Conservation (phyloP, 2,797 vertebrate species). For the Macropus fuliginosus region DNA sequence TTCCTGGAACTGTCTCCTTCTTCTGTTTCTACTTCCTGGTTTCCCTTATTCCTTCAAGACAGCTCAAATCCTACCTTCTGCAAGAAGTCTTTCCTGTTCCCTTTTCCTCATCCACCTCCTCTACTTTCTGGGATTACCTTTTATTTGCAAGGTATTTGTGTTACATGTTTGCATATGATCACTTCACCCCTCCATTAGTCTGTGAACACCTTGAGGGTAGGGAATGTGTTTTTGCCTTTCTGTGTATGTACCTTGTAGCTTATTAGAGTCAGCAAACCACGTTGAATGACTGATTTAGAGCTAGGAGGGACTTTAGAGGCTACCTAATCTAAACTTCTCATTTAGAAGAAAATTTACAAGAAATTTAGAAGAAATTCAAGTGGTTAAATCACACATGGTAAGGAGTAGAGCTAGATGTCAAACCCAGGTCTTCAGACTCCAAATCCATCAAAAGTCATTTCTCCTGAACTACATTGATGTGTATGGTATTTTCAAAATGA, state of each 20-base stretch:
- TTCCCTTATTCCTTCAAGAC: not conserved
- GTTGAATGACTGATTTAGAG: not conserved
- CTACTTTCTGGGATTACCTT: not conserved
- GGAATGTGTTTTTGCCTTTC: not conserved
- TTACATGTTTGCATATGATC: not conserved
- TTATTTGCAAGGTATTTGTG: not conserved
- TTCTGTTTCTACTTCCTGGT: not conserved
- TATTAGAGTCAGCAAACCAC: not conserved
- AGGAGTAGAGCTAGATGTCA: not conserved
- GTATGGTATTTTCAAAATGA: not conserved
- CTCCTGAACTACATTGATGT: not conserved
- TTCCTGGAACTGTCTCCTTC: not conserved
- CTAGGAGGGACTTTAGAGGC: not conserved
- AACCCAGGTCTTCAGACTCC: not conserved
- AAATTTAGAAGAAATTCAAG: not conserved
- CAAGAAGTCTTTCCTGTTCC: not conserved
- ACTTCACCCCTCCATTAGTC: not conserved
- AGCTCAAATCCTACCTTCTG: not conserved
- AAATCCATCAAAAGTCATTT: not conserved
- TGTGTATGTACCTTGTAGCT: not conserved
- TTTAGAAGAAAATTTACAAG: not conserved
- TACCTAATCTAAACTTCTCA: not conserved
- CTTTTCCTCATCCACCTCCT: not conserved
- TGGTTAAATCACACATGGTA: not conserved
- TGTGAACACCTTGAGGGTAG: not conserved